Evolutionary conservation across 2,888 invertebrate genomes (phyloP).

Genomic region (Campopleginae sp.): DNA sequence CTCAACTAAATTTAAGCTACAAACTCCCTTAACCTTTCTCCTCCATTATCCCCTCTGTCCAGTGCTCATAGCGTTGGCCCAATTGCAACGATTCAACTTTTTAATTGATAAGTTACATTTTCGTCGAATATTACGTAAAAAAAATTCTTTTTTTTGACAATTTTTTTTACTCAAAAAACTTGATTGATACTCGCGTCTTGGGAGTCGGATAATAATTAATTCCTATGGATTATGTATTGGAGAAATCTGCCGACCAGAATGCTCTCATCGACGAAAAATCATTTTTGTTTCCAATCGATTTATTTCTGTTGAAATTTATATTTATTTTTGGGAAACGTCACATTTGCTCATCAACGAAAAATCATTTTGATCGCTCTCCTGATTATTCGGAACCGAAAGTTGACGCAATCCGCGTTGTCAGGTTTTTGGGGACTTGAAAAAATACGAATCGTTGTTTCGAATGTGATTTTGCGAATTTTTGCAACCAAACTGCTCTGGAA

Average conservation of each 20-base stretch:
- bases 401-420: neutral
- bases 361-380: neutral
- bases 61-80: constrained; percentile 77
- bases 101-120: constrained; percentile 61
- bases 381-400: neutral
- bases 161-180: no score
- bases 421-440: neutral
- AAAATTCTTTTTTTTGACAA: neutral
- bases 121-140: constrained; percentile 66
- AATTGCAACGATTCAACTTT: constrained; percentile 77
- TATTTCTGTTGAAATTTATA: neutral
- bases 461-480: neutral
- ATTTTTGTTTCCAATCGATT: neutral
- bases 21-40: constrained; percentile 47
- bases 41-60: constrained; percentile 38
- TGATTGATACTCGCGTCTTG: constrained; percentile 27
- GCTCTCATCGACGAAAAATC: neutral
- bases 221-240: neutral
- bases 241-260: neutral
- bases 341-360: constrained; percentile 3
- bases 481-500: neutral
- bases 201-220: neutral
- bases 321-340: neutral
- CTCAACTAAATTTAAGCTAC: constrained; percentile 53
- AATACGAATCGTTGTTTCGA: neutral